Conservation (phyloP, 2,113 vertebrate genomes). For the Pedetes capensis region DNA sequence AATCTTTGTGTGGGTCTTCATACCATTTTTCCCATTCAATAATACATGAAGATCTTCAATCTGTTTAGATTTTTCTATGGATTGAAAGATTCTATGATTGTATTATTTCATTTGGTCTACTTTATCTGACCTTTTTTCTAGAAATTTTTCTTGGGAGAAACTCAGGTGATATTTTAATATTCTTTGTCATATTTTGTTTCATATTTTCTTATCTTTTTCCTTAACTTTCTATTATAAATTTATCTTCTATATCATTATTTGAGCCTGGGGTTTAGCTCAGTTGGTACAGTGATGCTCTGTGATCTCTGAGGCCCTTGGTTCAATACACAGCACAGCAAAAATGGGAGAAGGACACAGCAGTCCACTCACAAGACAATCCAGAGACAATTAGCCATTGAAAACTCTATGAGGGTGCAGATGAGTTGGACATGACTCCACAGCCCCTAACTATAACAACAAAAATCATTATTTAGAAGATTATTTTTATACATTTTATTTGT, state of each 20-base stretch:
- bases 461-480: not conserved
- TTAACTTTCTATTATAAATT: not conserved
- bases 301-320: too few species aligned
- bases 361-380: too few species aligned
- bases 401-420: too few species aligned
- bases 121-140: not conserved
- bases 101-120: slow-evolving; percentile 2
- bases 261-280: too few species aligned
- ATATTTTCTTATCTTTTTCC: not conserved
- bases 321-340: too few species aligned
- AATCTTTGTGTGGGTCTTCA: not conserved
- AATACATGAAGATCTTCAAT: not conserved
- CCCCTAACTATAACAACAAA: too few species aligned
- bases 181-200: not conserved
- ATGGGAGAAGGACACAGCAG: too few species aligned
- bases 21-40: not conserved
- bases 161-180: not conserved
- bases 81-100: not conserved
- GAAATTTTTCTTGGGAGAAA: not conserved
- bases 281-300: too few species aligned
- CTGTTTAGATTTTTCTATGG: not conserved
- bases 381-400: too few species aligned
- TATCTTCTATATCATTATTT: too few species aligned
- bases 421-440: too few species aligned
- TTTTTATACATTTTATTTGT: not conserved